Evolutionary conservation across 2,113 vertebrate species (phyloP), one percentile per base, ranked within the genome.

Genomic region (Microtus richardsoni): DNA sequence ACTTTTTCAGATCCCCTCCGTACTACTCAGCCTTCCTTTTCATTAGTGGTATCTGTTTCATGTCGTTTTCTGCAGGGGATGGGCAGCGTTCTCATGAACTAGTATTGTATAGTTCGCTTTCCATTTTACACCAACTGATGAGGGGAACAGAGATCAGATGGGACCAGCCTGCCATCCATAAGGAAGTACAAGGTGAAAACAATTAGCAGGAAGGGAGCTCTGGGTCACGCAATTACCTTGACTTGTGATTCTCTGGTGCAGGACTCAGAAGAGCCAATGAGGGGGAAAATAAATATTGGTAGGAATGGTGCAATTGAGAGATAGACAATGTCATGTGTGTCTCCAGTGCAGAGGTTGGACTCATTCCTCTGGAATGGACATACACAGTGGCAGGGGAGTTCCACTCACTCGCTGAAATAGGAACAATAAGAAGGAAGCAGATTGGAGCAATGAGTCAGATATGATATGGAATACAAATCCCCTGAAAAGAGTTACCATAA

Each of bases 381-480:
- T 0, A 19, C 6, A 5, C 5, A 9, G 36, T 30, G 5, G 3
- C 8, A 54, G 7, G n/a, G 8, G 30, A 9, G 7, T 36, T 26
- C 88, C 14, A 52, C 14, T 44, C 24, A 9, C 26, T 82, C 39
- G 5, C 71, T 9, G 12, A 28, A 70, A 0, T 21, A 44, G 58
- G 49, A 78, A 26, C 3, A 22, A 4, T 1, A 6, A 9, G 30
- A 41, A 94, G 36, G 30, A 68, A 87, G 58, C 52, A 10, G 13
- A 30, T 52, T 2, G 6, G 39, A 17, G 16, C 9, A 13, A 9
- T n/a, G 4, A 47, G 44, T 36, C 62, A 28, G 36, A 24, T 39
- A 7, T 39, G 47, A 62, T 16, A 0, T 1, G 10, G 47, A 74
- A 4, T 0, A 0, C 24, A 71, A 66, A 64, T 17, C 13, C 78